Evolutionary conservation across 2,113 vertebrate species (phyloP), one percentile per base, ranked within the genome.

Genomic region (Gyps fulvus): DNA sequence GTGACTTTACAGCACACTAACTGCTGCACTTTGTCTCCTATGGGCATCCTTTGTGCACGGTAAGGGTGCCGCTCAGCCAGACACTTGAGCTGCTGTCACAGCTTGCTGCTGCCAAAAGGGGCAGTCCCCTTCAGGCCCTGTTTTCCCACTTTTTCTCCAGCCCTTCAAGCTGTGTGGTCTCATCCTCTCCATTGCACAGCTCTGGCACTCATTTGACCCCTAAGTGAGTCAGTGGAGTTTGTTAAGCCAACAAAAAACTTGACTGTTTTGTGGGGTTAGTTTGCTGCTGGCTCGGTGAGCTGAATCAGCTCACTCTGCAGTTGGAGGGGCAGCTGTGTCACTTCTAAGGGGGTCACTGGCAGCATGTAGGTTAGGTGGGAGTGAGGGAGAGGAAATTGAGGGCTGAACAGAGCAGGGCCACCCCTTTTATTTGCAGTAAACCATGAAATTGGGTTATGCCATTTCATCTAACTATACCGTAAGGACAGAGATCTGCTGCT

Each of bases 191-290:
- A 40, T 95, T 95, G 87, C 93, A 84, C 59, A 27, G 76, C 85
- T 85, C 88, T 92, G 91, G 93, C 93, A 54, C 62, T 81, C 76
- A 11, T 94, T 74, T 97, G 91, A 97, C 93, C 89, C 74, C 89
- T 94, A 49, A 92, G 71, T 83, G 76, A 95, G 55, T 70, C 83
- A 63, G 83, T 70, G 55, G 59, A 94, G 93, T 95, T 95, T 94
- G 96, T 95, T 95, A 89, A 95, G 86, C 93, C 89, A 95, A 95
- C 93, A 94, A 73, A 95, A 95, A 92, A 90, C 72, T 90, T 81
- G 80, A 49, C 84, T 91, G 54, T 93, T 93, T 89, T 89, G 77
- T 50, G 73, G 81, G 25, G 81, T 82, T 69, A 7, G 67, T 69
- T 65, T 89, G 96, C 84, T 87, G 87, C 58, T 89, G 89, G 62